phyloP scores from a whole-genome alignment of 1,140 invertebrate genomes.

The Euglossa dilemma region DNA sequence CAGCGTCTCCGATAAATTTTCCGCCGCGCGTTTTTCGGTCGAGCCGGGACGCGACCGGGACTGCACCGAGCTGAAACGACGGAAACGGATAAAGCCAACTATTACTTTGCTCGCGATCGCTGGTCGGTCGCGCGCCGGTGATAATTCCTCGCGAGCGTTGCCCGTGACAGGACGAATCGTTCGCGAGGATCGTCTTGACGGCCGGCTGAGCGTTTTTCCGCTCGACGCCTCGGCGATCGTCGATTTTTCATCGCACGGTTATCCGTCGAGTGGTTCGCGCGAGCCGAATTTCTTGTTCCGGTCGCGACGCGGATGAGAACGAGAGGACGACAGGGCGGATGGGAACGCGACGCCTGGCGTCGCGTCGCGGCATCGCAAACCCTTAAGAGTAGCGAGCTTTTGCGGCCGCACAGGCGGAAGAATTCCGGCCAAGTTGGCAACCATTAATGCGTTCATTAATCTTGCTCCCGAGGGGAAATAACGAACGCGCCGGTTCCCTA shows the following conservation, averaged over 20 bases:
- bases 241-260: not conserved
- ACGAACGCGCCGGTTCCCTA: not conserved
- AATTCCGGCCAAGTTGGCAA: constrained; percentile 21
- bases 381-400: not conserved
- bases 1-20: constrained; percentile 59
- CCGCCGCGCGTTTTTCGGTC: constrained; percentile 9
- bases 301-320: constrained; percentile 10
- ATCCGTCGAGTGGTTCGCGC: constrained; percentile 23
- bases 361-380: not conserved
- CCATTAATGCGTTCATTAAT: constrained; percentile 56
- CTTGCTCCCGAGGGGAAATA: constrained; percentile 22
- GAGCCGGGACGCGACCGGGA: not conserved
- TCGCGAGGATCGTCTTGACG: not conserved
- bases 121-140: too few species aligned
- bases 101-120: not conserved
- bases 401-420: not conserved
- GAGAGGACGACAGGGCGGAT: not conserved
- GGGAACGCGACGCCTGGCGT: constrained; percentile 21
- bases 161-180: not conserved
- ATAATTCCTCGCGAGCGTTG: too few species aligned
- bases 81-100: not conserved
- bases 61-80: not conserved
- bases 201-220: too few species aligned
- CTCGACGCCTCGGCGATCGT: not conserved
- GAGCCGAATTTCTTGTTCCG: constrained; percentile 45